A percentile compares a stretch with the other conserved stretches of the same genome.
Conservation (phyloP, 2,113 vertebrate species). For the Hyla sarda region DNA sequence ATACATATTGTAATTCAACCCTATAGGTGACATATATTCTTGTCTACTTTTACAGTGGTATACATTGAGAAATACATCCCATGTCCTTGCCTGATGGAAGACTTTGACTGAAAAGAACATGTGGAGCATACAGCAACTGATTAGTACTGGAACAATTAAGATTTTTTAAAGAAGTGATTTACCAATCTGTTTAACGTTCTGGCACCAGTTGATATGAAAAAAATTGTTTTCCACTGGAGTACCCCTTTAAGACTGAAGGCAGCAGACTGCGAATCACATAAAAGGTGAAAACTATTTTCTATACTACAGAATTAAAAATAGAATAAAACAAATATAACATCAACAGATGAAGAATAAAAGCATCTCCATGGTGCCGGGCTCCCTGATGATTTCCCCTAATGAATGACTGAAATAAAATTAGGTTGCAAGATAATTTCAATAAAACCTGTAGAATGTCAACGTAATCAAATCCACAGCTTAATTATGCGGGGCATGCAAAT, state of each 20-base stretch:
- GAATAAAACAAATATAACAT: background rate
- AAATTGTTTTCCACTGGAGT: too few relatives aligned
- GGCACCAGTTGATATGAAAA: too few relatives aligned
- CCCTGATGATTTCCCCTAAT: slow-evolving; percentile 7
- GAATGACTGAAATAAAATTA: slow-evolving; percentile 42
- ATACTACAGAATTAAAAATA: background rate
- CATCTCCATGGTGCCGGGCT: background rate
- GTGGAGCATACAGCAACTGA: too few relatives aligned
- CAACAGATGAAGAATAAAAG: background rate
- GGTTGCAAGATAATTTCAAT: slow-evolving; percentile 31
- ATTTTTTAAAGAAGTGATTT: too few relatives aligned
- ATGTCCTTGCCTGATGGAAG: too few relatives aligned
- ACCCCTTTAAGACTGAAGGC: background rate
- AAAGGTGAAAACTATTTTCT: background rate
- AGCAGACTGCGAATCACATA: background rate
- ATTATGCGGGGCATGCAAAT: slow-evolving; percentile 41
- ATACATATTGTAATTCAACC: too few relatives aligned
- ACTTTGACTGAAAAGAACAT: too few relatives aligned
- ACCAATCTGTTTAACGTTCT: too few relatives aligned
- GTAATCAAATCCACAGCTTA: slow-evolving; percentile 37
- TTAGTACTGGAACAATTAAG: too few relatives aligned
- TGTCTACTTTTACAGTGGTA: too few relatives aligned
- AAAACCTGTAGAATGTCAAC: slow-evolving; percentile 39
- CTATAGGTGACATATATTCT: too few relatives aligned
- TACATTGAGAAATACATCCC: too few relatives aligned